Evolutionary conservation across 2,113 vertebrate species (phyloP), one percentile per base, ranked within the genome.

Genomic region (Hipposideros armiger): DNA sequence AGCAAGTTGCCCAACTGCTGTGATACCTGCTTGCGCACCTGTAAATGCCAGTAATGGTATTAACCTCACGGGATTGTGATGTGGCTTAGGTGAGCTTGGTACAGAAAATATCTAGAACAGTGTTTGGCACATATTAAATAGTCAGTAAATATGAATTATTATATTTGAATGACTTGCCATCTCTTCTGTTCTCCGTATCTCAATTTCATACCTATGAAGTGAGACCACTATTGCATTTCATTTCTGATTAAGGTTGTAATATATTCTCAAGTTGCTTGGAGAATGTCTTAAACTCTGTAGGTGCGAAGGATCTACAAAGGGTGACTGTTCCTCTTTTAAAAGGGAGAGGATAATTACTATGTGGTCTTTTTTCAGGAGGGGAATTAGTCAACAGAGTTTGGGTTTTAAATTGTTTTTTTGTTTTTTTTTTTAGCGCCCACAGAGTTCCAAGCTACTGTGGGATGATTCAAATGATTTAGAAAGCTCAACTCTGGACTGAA

Each of bases 271-370:
- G 36, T 91, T 87, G 74, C 47, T 83, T 80, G 45, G 72, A 87
- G 60, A 97, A 70, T 91, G 70, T 96, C 96, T 95, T 93, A 74
- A 95, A 87, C 66, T 84, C 89, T 28, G 54, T 92, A 97, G 87
- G 96, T 94, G 60, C 86, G 28, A 32, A 32, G 22, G 52, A 85
- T 96, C 86, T 74, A 94, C 74, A 97, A 96, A 97, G 92, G 74
- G 74, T 97, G 91, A 69, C 88, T 26, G 52, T 96, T 96, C 83
- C 83, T 69, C 69, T 97, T 97, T 96, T 93, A 87, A 96, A 97
- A 95, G 42, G 67, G 96, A 94, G 90, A 96, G 95, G 97, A 97
- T 97, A 97, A 97, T 97, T 97, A 96, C 95, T 96, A 94, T 92
- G 84, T 91, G 80, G 45, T 97, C 88, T 89, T 60, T 95, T 93